Base-by-base conservation (phyloP, 2,797 vertebrate genomes). In the Molossus molossus region DNA sequence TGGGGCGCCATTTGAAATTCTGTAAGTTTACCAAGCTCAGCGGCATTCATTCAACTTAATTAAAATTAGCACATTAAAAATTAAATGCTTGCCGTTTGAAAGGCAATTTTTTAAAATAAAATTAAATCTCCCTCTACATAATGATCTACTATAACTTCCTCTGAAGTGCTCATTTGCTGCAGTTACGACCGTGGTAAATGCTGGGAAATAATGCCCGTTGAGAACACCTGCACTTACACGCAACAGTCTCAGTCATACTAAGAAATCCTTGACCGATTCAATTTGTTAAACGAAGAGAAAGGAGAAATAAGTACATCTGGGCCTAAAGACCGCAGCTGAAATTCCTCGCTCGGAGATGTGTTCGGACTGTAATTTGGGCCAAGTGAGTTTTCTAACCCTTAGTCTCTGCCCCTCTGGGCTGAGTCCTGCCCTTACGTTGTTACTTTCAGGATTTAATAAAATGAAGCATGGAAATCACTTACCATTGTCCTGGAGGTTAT, bases 1-100 rank as follows among this genome's bases (percentile, higher is more conserved):
- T 75, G 13, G 57, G 69, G 48, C 96, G 85, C 95, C 95, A 96
- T 81, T 27, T 53, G 77, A 96, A 95, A 58, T 94, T 97, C 96
- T 96, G 55, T 86, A 79, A 96, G 79, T 96, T 97, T 97, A 96
- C 79, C 15, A 95, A 90, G 80, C 76, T 87, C 89, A 96, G 91
- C 55, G 83, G 53, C 96, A 96, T 97, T 94, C 92, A 94, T 94
- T 90, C 94, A 96, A 94, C 53, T 96, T 97, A 96, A 97, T 95
- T 97, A 96, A 97, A 97, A 94, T 95, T 88, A 97, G 73, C 79
- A 83, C 90, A 96, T 96, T 97, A 97, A 97, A 97, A 97, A 90
- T 95, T 96, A 97, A 97, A 85, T 94, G 58, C 92, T 93, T 96
- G 90, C 73, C 72, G 53, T 95, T 90, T 88, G 91, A 96, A 93